phyloP scores from a whole-genome alignment of 2,113 vertebrate genomes.

The Odobenus rosmarus region DNA sequence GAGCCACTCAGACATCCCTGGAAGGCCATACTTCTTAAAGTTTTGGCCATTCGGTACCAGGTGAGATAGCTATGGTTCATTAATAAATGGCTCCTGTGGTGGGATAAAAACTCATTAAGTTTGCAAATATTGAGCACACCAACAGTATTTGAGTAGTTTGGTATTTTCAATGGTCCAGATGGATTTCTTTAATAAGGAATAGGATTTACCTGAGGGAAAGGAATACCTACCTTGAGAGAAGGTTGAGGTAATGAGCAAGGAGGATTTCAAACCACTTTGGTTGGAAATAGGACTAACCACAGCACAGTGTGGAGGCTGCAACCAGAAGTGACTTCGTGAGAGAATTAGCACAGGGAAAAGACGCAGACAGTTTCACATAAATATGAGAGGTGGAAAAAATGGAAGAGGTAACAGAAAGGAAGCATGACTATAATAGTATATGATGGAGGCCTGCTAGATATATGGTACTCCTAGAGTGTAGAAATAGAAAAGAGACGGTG shows the following conservation, averaged over 20 bases:
- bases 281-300: neutral
- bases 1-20: neutral
- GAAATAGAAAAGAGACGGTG: neutral
- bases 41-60: neutral
- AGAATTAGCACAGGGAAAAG: neutral
- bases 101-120: neutral
- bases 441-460: neutral
- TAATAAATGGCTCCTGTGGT: neutral
- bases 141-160: constrained; percentile 6
- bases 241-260: neutral
- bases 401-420: neutral
- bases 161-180: neutral
- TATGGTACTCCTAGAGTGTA: neutral
- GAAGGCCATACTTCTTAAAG: constrained; percentile 29
- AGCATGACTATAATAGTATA: neutral
- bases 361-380: neutral
- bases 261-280: neutral
- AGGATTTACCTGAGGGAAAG: neutral
- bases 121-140: neutral
- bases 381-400: neutral
- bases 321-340: constrained; percentile 20
- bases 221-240: neutral
- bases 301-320: neutral
- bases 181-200: constrained; percentile 38
- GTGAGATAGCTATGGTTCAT: neutral